phyloP scores from a whole-genome alignment of 2,888 invertebrate genomes.

The Hanleya hanleyi region DNA sequence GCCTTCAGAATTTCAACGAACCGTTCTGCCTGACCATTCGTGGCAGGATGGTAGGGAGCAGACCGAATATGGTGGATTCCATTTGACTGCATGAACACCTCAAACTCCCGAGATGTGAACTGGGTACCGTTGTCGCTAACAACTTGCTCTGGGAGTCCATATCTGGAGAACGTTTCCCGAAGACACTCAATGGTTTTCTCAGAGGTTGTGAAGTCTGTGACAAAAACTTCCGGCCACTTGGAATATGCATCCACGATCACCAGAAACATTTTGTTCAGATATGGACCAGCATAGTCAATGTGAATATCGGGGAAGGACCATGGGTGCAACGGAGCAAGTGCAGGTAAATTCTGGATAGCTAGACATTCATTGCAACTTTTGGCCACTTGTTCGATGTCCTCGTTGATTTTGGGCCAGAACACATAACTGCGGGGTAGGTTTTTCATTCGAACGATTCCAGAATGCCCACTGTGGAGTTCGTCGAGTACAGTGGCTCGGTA shows the following conservation, averaged over 20 bases:
- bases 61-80: background rate
- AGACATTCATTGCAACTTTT: conserved; percentile 37
- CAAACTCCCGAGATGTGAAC: background rate
- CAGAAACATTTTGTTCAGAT: conserved; percentile 36
- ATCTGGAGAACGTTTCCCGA: conserved; percentile 31
- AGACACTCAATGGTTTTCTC: conserved; percentile 36
- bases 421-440: conserved; percentile 36
- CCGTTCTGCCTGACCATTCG: conserved; percentile 1
- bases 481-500: conserved; percentile 23
- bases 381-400: conserved; percentile 26
- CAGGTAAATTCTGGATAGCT: conserved; percentile 29
- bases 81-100: background rate
- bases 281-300: conserved; percentile 50
- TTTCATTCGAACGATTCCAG: conserved; percentile 44
- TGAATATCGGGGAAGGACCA: conserved; percentile 53
- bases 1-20: background rate
- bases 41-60: background rate
- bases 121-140: too few species aligned
- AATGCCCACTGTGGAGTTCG: conserved; percentile 36
- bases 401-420: conserved; percentile 39
- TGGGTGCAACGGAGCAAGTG: conserved; percentile 44
- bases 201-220: conserved; percentile 28
- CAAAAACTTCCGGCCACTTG: conserved; percentile 43
- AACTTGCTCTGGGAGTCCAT: conserved; percentile 33
- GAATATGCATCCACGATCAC: conserved; percentile 44